Base-by-base conservation (phyloP, 2,888 invertebrate genomes). In the Actias luna region DNA sequence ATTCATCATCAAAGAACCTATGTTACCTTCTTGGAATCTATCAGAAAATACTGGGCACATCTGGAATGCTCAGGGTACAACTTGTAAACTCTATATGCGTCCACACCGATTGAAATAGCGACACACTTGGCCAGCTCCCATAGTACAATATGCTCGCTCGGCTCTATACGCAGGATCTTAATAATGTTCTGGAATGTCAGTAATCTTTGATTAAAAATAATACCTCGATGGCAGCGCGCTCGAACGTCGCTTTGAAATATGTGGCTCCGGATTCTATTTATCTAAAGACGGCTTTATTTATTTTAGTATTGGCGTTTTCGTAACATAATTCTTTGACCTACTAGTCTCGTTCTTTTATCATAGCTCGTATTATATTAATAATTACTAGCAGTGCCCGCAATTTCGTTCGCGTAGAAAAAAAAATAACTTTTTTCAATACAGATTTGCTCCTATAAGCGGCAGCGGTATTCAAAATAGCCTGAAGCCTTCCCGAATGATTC, bases 41-140 rank as follows among this genome's bases (percentile, higher is more conserved):
- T 62, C 7, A 69, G 66, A 35, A 83, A 81, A 60, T 71, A 80
- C 66, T 84, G 81, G 2, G 84, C 76, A 29, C 70, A 79, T n/a
- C 61, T 70, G 0, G 80, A 72, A 60, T 83, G 77, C 7, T 84
- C 83, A 0, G 80, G 76, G 36, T 70, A 79, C n/a, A 87, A 61
- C 65, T 86, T 85, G 65, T 75, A 87, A 1, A 87, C 73, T 46
- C 94, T 94, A 79, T 94, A 94, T 0, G 94, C 95, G 74, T 96
- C 95, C 0, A 95, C 95, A 35, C 93, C 93, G 0, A 96, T 93
- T 0, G 95, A 94, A 16, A 93, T 91, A 29, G 94, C 93, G 60
- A 96, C 94, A 77, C 95, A 95, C 59, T 89, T 92, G 0, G 95
- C 94, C 42, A 96, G 80, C 81, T 96, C 96, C 89, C 94, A 94